phyloP scores from a whole-genome alignment of 2,113 vertebrate species.

The Rutilus rutilus region DNA sequence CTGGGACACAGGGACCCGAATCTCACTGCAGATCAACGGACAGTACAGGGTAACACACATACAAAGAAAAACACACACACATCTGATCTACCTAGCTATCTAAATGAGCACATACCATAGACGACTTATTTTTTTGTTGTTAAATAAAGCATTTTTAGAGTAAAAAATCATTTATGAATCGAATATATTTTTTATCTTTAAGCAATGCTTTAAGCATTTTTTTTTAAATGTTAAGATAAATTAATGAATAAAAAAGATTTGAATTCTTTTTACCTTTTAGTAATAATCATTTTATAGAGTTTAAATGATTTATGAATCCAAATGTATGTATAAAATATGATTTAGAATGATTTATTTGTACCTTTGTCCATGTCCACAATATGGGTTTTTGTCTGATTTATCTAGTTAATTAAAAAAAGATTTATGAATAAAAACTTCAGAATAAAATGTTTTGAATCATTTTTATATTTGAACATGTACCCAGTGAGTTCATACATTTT shows the following conservation, averaged over 20 bases:
- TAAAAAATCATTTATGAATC: neutral
- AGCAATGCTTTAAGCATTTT: too few relatives aligned
- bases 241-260: neutral
- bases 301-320: neutral
- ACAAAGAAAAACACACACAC: slow-evolving; percentile 11
- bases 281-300: neutral
- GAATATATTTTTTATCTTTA: neutral
- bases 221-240: neutral
- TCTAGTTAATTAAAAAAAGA: neutral
- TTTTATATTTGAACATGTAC: neutral
- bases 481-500: neutral
- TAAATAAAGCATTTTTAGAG: neutral
- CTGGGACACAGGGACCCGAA: slow-evolving; percentile 85
- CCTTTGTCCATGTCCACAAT: neutral
- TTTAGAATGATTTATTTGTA: too few relatives aligned
- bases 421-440: neutral
- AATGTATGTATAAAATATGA: neutral
- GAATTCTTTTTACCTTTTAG: neutral
- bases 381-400: neutral
- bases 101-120: neutral
- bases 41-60: slow-evolving; percentile 78
- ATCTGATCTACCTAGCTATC: neutral
- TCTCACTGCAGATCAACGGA: slow-evolving; percentile 85
- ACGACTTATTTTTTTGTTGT: neutral
- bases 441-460: neutral